Evolutionary conservation across 1,140 invertebrate species (phyloP).

Genomic region (Eumeta japonica): DNA sequence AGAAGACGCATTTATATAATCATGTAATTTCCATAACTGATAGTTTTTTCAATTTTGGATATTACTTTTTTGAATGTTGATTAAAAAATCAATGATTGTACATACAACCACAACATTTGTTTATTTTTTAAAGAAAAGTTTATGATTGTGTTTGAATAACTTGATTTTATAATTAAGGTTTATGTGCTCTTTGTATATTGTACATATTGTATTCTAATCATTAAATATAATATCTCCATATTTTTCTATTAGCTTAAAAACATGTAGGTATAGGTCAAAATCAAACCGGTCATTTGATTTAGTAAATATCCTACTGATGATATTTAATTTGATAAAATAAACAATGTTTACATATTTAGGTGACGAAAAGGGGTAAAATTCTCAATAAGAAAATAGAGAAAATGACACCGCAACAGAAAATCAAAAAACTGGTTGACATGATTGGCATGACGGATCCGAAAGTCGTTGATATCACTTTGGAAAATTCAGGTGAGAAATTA

Average conservation of each 20-base stretch:
- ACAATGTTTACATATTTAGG: slow-evolving; percentile 17
- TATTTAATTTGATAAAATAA: too few relatives aligned
- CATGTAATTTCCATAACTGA: neutral
- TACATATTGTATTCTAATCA: neutral
- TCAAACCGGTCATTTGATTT: too few relatives aligned
- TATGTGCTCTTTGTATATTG: neutral
- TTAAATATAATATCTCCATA: neutral
- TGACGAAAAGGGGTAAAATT: slow-evolving; percentile 47
- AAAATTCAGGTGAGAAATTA: slow-evolving; percentile 53
- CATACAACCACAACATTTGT: too few relatives aligned
- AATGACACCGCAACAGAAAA: slow-evolving; percentile 69
- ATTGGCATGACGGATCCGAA: slow-evolving; percentile 87
- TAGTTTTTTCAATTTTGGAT: too few relatives aligned
- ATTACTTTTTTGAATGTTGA: too few relatives aligned
- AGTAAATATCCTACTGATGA: too few relatives aligned
- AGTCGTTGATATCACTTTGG: slow-evolving; percentile 87
- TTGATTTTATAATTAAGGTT: neutral
- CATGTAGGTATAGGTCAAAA: too few relatives aligned
- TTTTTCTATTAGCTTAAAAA: neutral
- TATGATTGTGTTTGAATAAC: too few relatives aligned
- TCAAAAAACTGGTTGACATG: slow-evolving; percentile 69
- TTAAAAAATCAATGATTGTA: too few relatives aligned
- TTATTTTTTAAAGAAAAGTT: too few relatives aligned
- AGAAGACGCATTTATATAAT: neutral
- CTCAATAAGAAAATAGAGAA: slow-evolving; percentile 63